Evolutionary conservation across 2,797 vertebrate genomes (phyloP).

Genomic region (Lerista edwardsae): DNA sequence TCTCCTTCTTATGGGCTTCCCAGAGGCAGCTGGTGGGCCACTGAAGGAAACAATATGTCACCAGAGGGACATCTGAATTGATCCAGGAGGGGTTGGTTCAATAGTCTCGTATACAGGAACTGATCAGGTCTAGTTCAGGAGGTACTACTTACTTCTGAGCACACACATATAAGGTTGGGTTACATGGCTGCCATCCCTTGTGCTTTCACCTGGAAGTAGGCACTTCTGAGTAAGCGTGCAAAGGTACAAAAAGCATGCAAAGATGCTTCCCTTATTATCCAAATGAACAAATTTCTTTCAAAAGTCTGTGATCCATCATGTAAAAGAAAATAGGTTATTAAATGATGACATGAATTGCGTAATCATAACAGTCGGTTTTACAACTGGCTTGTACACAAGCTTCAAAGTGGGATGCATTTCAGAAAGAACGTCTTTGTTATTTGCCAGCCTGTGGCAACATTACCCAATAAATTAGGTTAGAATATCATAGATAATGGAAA

Average conservation of each 20-base stretch:
- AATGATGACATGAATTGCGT: not conserved
- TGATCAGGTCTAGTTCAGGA: not conserved
- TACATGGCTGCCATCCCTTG: not conserved
- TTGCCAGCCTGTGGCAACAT: constrained; percentile 6
- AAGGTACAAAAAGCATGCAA: not conserved
- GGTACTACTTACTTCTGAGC: not conserved
- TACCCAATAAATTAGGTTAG: not conserved
- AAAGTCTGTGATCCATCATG: not conserved
- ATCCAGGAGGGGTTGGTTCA: too few species aligned
- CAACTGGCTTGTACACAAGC: not conserved
- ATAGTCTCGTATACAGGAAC: too few species aligned
- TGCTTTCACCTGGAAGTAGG: not conserved
- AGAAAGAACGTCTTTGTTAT: constrained; percentile 3
- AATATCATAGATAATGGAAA: constrained; percentile 8
- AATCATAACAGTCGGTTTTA: not conserved
- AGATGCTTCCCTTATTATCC: not conserved
- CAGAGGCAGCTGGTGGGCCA: too few species aligned
- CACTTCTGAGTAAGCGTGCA: not conserved
- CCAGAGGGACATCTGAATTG: too few species aligned
- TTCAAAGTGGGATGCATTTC: not conserved
- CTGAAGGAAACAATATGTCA: too few species aligned
- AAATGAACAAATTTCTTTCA: not conserved
- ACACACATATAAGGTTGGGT: not conserved
- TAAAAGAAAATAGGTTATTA: not conserved
- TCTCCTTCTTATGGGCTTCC: too few species aligned